Evolutionary conservation across 1,140 invertebrate genomes (phyloP), one percentile per base, ranked within the genome.

Genomic region (Branchinecta lynchi): DNA sequence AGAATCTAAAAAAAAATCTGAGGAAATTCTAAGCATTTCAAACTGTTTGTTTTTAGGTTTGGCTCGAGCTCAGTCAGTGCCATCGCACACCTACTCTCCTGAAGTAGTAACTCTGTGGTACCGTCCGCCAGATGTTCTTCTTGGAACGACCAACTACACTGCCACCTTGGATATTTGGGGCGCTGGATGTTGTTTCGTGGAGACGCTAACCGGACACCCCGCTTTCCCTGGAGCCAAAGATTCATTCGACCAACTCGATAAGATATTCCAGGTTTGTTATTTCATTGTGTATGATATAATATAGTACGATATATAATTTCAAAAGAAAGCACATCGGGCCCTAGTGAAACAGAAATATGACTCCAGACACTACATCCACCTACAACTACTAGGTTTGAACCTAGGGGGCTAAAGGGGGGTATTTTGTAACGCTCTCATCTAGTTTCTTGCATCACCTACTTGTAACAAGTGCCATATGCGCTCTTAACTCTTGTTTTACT

Each of bases 121-220:
- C 72, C 84, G 95, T 75, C 95, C 95, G 60, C 95, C 95, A 46
- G 96, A 98, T 80, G 95, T 98, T 12, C 84, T 98, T 15, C 84
- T 98, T 65, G 96, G 96, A 68, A 95, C 92, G 71, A 97, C 93
- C 7, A 89, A 96, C 77, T 98, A 98, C 79, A 93, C 92, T 21
- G 95, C 93, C 69, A 90, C 89, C 46, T 79, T 92, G 74, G 84
- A 98, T 79, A 96, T 98, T 88, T 98, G 96, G 94, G 93, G 94
- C 69, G 94, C 97, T 67, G 95, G 95, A 43, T 98, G 94, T 80
- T 97, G 98, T 79, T 96, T 96, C 80, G 89, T 95, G 65, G 95
- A 98, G 80, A 96, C 97, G 92, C 85, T 96, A 71, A 93, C 92
- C 71, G 84, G 84, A 17, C 93, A 93, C n/a, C 92, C 94, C 51